A percentile compares a stretch with the other conserved stretches of the same genome.
Evolutionary conservation across 2,888 invertebrate genomes (phyloP).

Genomic region (Acrobeloides nanus): DNA sequence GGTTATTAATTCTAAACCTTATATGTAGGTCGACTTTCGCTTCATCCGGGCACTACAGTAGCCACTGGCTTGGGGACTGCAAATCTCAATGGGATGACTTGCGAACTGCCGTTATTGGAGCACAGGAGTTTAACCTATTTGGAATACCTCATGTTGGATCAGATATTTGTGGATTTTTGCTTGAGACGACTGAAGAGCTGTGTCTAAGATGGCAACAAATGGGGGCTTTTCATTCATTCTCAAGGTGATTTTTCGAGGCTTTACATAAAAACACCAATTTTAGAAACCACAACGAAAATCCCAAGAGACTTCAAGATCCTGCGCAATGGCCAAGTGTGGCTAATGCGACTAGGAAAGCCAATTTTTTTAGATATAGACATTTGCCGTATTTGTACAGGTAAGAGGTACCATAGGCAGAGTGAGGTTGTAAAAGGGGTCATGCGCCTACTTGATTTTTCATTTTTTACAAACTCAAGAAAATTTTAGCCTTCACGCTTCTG

Average conservation of each 20-base stretch:
- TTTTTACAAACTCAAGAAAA: too few species aligned
- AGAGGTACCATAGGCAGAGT: too few species aligned
- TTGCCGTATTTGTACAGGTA: conserved; percentile 44
- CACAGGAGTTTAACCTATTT: conserved; percentile 52
- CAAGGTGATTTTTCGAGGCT: conserved; percentile 58
- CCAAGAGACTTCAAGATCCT: conserved; percentile 39
- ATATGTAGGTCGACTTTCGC: too few species aligned
- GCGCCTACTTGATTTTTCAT: too few species aligned
- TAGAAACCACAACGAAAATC: conserved; percentile 47
- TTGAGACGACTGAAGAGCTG: conserved; percentile 55
- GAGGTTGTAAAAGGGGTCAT: too few species aligned
- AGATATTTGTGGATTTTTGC: conserved; percentile 59
- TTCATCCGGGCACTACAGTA: too few species aligned
- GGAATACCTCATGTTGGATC: conserved; percentile 53
- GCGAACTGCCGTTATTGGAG: too few species aligned
- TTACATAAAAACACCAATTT: conserved; percentile 2
- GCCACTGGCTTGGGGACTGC: too few species aligned
- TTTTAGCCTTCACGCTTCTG: conserved; percentile 24
- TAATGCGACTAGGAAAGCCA: conserved; percentile 39
- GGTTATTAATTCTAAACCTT: too few species aligned
- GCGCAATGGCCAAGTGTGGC: conserved; percentile 45
- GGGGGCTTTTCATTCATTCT: too few species aligned
- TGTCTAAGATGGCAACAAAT: too few species aligned
- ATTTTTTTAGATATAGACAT: conserved; percentile 42
- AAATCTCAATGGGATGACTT: too few species aligned